These are phyloP conservation scores for Dermolepida albohirtum DNA, from an alignment of 2,888 invertebrate genomes.

Conservation along the genomic window DNA sequence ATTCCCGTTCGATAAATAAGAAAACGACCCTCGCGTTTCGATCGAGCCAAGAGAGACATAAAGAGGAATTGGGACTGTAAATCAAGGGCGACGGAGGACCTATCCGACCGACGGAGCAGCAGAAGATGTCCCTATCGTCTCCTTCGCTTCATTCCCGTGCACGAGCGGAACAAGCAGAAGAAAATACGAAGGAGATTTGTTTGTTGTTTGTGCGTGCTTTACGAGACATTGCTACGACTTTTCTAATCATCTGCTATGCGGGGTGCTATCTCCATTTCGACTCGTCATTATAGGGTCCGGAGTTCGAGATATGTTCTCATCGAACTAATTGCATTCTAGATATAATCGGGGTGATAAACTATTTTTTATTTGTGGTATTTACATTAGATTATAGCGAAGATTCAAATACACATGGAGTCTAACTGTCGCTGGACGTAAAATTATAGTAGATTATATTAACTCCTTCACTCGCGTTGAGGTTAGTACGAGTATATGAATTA, in stretches of 20 bases:
- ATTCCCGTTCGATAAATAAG: slow-evolving; percentile 63
- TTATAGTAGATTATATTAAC: too few species aligned
- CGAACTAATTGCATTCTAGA: slow-evolving; percentile 33
- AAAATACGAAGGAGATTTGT: slow-evolving; percentile 54
- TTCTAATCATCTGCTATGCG: slow-evolving; percentile 59
- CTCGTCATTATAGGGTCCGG: slow-evolving; percentile 15
- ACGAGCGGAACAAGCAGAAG: slow-evolving; percentile 6
- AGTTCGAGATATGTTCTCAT: slow-evolving; percentile 20
- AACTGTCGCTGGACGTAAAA: too few species aligned
- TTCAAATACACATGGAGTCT: too few species aligned
- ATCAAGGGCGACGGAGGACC: slow-evolving; percentile 57
- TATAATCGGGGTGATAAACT: not conserved
- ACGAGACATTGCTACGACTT: slow-evolving; percentile 60
- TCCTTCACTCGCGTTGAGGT: too few species aligned
- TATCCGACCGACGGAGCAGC: slow-evolving; percentile 18
- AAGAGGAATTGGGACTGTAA: slow-evolving; percentile 66
- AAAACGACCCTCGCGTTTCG: slow-evolving; percentile 55
- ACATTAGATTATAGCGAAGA: too few species aligned
- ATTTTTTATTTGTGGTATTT: not conserved
- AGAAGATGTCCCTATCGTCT: slow-evolving; percentile 33
- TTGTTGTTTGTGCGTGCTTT: slow-evolving; percentile 61
- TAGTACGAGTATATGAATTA: too few species aligned
- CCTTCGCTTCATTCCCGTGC: slow-evolving; percentile 5
- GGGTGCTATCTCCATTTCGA: slow-evolving; percentile 24
- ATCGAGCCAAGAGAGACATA: slow-evolving; percentile 64